Base-by-base conservation (phyloP, 1,140 invertebrate species). In the Drusus annulatus region DNA sequence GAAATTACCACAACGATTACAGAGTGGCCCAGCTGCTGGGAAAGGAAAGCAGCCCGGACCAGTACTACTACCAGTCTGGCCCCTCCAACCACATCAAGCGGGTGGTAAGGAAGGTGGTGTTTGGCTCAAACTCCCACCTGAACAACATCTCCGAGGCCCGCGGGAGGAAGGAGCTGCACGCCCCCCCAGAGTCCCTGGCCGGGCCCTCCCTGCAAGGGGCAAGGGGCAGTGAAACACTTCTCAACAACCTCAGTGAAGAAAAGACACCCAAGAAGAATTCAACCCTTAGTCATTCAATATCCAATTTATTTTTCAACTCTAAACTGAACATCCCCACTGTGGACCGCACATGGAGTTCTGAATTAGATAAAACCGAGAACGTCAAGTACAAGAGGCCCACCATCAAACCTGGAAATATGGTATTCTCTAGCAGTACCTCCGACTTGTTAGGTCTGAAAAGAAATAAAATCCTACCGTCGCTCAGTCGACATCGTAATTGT, bases 341-440 rank as follows among this genome's bases (percentile, higher is more conserved):
- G 15, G 80, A 81, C 6, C 52, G 77, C 36, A 78, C 36, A 21
- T 81, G 75, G 28, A 68, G 52, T 60, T 77, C 80, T 10, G 65
- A 78, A n/a, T 52, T 78, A 31, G 75, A 81, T 25, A 69, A 78
- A 60, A 17, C 73, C 3, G 73, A 76, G 21, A 60, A 71, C 21
- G 19, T 17, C 51, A 75, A 69, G 56, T 58, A 28, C 52, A 60
- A 65, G 19, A 77, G 65, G 54, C 36, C 73, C 25, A 56, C 62
- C 80, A 58, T 60, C 5, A 78, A 81, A 23, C 31, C 80, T 5
- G 69, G 65, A n/a, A 69, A 36, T 19, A 81, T 81, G 80, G 84
- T 86, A 2, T 86, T 87, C 82, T 87, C 86, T 51, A 86, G 85
- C 28, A 87, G 85, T 80, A 87, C 87, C 8, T 86, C 86, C 6